Conservation (phyloP, 2,113 vertebrate genomes). For the Phodopus roborovskii region DNA sequence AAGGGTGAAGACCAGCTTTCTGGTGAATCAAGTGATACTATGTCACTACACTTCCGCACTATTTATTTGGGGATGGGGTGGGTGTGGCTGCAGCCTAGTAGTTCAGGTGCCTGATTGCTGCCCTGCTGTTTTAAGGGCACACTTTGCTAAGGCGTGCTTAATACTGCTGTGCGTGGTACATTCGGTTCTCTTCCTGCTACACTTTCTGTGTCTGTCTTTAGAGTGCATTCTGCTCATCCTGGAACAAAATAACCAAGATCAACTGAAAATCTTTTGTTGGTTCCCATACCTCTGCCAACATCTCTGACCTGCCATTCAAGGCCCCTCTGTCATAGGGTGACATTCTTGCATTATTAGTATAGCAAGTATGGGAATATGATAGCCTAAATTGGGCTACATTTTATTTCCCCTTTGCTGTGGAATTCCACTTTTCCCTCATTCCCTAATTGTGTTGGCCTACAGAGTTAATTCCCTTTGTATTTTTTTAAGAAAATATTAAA, state of each 20-base stretch:
- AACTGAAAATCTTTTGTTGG: background rate
- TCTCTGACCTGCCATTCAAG: slow-evolving; percentile 3
- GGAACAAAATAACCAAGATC: slow-evolving; percentile 30
- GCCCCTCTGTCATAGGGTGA: background rate
- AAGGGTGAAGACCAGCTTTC: background rate
- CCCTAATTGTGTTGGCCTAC: slow-evolving; percentile 78
- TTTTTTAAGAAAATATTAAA: slow-evolving; percentile 88
- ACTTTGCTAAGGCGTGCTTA: slow-evolving; percentile 41
- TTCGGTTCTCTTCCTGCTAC: background rate
- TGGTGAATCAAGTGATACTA: slow-evolving; percentile 34
- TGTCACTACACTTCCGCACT: background rate
- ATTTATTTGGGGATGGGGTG: slow-evolving; percentile 52
- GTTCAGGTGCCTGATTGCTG: background rate
- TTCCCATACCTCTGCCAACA: background rate
- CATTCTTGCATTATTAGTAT: slow-evolving; percentile 75
- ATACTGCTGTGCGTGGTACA: slow-evolving; percentile 68
- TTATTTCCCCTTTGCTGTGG: slow-evolving; percentile 83
- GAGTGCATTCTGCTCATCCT: background rate
- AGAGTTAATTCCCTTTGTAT: slow-evolving; percentile 88
- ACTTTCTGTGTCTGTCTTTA: background rate
- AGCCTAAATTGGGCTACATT: slow-evolving; percentile 81
- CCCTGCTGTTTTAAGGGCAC: slow-evolving; percentile 21
- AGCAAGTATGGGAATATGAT: slow-evolving; percentile 65
- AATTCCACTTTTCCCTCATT: slow-evolving; percentile 80
- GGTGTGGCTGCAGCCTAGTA: background rate